Percentiles rank a stretch among this genome's conserved stretches.
Conservation (phyloP, 1,140 invertebrate genomes). For the Leucophenga varia region DNA sequence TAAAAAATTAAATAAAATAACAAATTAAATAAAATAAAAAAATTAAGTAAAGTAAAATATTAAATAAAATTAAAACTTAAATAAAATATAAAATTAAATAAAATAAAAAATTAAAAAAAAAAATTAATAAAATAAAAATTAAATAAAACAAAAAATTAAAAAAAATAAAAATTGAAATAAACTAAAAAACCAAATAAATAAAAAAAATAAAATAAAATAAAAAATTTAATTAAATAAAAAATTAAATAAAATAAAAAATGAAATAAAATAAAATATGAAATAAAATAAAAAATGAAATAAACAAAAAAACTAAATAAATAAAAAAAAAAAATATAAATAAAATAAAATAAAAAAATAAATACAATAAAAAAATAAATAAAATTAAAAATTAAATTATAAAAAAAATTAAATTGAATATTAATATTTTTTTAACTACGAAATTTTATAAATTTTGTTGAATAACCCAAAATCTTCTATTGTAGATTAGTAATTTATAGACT, state of each 20-base stretch:
- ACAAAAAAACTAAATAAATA: neutral
- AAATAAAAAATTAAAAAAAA: neutral
- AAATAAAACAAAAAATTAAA: neutral
- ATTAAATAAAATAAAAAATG: neutral
- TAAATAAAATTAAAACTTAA: too few species aligned
- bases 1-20: neutral
- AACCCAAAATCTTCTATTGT: too few species aligned
- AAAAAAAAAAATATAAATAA: neutral
- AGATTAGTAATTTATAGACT: too few species aligned
- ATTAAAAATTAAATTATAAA: neutral
- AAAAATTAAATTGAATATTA: neutral
- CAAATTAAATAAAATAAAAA: neutral
- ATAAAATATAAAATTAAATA: too few species aligned
- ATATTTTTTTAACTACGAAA: neutral
- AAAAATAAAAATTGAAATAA: neutral
- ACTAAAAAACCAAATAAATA: neutral
- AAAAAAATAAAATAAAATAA: neutral
- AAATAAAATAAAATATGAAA: neutral
- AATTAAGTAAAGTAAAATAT: too few species aligned
- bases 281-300: neutral
- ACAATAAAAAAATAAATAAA: neutral
- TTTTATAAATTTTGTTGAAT: neutral
- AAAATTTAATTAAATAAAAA: neutral
- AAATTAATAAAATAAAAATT: neutral
- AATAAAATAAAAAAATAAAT: neutral